Evolutionary conservation across 2,797 vertebrate genomes (phyloP), one percentile per base, ranked within the genome.

Genomic region (Orientallactaga sibirica): DNA sequence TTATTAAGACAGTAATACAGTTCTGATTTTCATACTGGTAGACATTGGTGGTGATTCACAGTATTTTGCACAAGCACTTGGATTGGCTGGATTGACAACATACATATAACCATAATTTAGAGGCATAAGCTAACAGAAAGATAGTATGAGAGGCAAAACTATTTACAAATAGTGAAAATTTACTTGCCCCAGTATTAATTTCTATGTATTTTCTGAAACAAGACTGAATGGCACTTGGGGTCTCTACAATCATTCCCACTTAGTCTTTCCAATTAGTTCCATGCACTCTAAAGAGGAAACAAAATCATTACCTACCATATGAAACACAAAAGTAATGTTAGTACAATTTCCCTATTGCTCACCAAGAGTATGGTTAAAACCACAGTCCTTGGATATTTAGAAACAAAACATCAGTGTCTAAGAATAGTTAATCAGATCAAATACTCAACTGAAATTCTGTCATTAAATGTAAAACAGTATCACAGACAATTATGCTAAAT

Each of bases 401-500:
- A 86, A 95, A 90, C 16, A 92, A 93, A 88, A 93, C 8, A 88
- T 2, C 58, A 48, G 1, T 77, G 2, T 52, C 24, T 11, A 76
- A 88, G 76, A 81, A 81, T 75, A 92, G 76, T 88, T 93, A 88
- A 95, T 81, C 24, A 80, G 9, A 74, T 1, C 5, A 77, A 92
- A 87, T 61, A 80, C 10, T 37, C 79, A 79, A 83, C 0, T 93
- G 29, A 88, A 67, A 37, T 77, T 93, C 86, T 85, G 41, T 73
- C 48, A 70, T 58, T 87, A 74, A 95, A 64, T 88, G 33, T 15
- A 74, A 81, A 96, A 90, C 58, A 90, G 58, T 76, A 70, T n/a
- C 68, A 86, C 5, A 37, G 71, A 18, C 78, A 96, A 92, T 92
- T n/a, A 76, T 66, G 74, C 37, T 93, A 91, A 94, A 81, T 68